phyloP scores from a whole-genome alignment of 2,113 vertebrate genomes.

The Pseudonaja textilis region DNA sequence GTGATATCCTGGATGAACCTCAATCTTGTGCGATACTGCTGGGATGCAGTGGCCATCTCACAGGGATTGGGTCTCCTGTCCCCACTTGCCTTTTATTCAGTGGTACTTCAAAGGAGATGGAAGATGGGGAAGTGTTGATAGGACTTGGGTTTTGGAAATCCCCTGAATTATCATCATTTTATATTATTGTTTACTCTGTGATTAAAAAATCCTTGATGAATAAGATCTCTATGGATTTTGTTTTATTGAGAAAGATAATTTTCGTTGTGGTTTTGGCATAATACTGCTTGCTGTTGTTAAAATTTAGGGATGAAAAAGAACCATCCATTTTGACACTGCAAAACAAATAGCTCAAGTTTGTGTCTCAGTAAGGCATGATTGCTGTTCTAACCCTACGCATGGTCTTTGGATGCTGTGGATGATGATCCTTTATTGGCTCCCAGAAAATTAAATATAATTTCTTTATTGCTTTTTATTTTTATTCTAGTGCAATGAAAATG shows the following conservation, averaged over 20 bases:
- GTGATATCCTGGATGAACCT: conserved; percentile 20
- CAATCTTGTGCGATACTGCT: neutral
- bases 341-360: neutral
- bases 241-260: conserved; percentile 6
- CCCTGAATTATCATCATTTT: conserved; percentile 69
- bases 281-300: neutral
- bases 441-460: neutral
- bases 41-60: conserved; percentile 21
- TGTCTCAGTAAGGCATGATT: neutral
- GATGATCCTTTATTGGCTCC: neutral
- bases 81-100: conserved; percentile 46
- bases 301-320: neutral
- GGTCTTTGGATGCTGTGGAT: neutral
- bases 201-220: conserved; percentile 74
- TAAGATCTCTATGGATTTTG: neutral
- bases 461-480: neutral
- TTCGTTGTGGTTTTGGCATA: neutral
- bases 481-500: neutral
- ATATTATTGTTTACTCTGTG: conserved; percentile 78
- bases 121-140: conserved; percentile 26
- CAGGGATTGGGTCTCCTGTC: neutral
- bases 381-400: neutral
- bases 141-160: conserved; percentile 53
- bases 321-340: neutral
- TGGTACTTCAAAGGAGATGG: conserved; percentile 68